A percentile compares a stretch with the other conserved stretches of the same genome.
phyloP scores from a whole-genome alignment of 2,888 invertebrate genomes.

The Siphlonurus alternatus region DNA sequence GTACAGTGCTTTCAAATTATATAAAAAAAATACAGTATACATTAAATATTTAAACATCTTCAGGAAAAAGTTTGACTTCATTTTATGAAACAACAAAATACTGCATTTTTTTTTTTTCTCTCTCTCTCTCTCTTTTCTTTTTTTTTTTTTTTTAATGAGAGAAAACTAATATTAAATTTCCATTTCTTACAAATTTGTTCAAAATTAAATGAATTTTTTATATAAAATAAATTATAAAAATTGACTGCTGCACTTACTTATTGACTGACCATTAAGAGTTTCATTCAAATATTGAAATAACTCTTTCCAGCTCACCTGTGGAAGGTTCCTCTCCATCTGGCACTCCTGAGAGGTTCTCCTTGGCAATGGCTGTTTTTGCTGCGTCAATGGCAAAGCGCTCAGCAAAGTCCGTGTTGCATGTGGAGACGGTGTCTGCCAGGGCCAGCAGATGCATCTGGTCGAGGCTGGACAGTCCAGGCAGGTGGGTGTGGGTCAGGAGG shows the following conservation, averaged over 20 bases:
- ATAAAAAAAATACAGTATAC: background rate
- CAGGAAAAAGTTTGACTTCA: background rate
- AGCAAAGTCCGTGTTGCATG: constrained; percentile 76
- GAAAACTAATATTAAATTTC: too few species aligned
- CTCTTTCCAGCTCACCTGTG: constrained; percentile 28
- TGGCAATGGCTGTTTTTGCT: constrained; percentile 46
- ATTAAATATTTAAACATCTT: too few species aligned
- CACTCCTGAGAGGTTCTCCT: constrained; percentile 40
- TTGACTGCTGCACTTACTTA: too few species aligned
- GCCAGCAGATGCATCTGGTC: constrained; percentile 99
- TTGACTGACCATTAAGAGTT: too few species aligned
- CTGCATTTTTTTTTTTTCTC: background rate
- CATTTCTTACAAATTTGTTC: too few species aligned
- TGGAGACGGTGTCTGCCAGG: constrained; percentile 92
- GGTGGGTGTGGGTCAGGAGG: constrained; percentile 82
- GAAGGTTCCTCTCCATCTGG: constrained; percentile 38
- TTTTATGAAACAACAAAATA: background rate
- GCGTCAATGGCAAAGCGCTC: constrained; percentile 59
- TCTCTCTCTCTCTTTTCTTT: too few species aligned
- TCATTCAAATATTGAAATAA: too few species aligned
- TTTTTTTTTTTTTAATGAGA: too few species aligned
- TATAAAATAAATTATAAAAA: too few species aligned
- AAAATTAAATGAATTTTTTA: too few species aligned
- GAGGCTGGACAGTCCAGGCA: constrained; percentile 85
- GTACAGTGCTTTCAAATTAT: background rate